phyloP scores from a whole-genome alignment of 2,888 invertebrate genomes.

The Chromoteleia sp. region DNA sequence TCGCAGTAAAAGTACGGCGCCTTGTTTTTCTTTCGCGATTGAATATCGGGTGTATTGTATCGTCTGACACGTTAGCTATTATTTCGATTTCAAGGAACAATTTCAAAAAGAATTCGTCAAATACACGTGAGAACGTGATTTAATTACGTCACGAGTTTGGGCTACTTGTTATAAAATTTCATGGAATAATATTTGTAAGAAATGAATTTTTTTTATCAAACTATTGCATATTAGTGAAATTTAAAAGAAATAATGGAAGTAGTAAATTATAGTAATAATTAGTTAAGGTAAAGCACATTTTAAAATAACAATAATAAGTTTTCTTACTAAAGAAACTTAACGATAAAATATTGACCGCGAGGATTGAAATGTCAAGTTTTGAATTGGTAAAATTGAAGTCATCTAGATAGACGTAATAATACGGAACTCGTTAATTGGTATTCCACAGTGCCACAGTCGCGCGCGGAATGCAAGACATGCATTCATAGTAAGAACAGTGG shows the following conservation, averaged over 20 bases:
- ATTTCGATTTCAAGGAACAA: conserved; percentile 22
- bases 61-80: neutral
- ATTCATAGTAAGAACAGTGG: conserved; percentile 72
- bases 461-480: conserved; percentile 66
- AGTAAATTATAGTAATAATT: too few relatives aligned
- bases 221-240: too few relatives aligned
- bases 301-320: too few relatives aligned
- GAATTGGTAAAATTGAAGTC: conserved; percentile 27
- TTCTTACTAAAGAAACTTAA: too few relatives aligned
- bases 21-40: neutral
- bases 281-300: too few relatives aligned
- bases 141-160: neutral
- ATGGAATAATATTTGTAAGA: neutral
- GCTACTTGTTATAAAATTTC: too few relatives aligned
- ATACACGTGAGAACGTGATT: conserved; percentile 8
- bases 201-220: too few relatives aligned
- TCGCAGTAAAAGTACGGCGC: neutral
- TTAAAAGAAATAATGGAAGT: too few relatives aligned
- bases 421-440: conserved; percentile 71
- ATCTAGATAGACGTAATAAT: conserved; percentile 70
- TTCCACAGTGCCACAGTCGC: conserved; percentile 69
- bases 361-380: conserved; percentile 17
- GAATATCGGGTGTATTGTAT: neutral
- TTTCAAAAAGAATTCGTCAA: conserved; percentile 9
- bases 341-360: too few relatives aligned